Evolutionary conservation across 2,113 vertebrate genomes (phyloP).

Genomic region (Podocnemis expansa): DNA sequence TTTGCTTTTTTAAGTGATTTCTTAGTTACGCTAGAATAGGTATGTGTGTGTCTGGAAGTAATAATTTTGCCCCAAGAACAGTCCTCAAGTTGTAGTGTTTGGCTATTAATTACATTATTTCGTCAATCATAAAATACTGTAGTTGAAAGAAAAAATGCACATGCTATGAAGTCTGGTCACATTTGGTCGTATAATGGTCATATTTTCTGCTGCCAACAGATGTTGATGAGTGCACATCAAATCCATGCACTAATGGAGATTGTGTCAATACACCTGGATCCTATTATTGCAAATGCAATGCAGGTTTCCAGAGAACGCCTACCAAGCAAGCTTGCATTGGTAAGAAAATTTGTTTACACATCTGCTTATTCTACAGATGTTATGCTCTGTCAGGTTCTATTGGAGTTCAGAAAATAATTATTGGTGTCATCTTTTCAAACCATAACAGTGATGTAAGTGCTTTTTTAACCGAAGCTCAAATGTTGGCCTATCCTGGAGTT

Average conservation of each 20-base stretch:
- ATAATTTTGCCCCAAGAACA: neutral
- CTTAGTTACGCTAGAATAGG: neutral
- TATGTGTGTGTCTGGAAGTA: neutral
- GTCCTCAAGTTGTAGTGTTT: neutral
- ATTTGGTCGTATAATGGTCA: conserved; percentile 16
- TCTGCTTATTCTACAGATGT: neutral
- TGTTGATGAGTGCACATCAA: conserved; percentile 80
- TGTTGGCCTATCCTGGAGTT: neutral
- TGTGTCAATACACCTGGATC: conserved; percentile 84
- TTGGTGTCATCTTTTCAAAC: neutral
- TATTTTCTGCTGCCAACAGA: conserved; percentile 68
- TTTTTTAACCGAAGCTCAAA: neutral
- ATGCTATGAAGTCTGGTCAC: rapidly evolving
- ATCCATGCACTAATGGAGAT: conserved; percentile 80
- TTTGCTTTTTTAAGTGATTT: neutral
- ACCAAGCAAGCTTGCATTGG: conserved; percentile 81
- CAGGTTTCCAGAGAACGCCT: conserved; percentile 79
- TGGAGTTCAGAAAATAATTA: neutral
- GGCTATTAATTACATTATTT: neutral
- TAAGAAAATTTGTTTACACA: conserved; percentile 51
- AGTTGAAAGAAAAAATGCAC: neutral
- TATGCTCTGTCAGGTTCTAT: neutral
- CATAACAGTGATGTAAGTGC: neutral
- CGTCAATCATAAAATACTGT: neutral
- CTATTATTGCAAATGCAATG: conserved; percentile 82